Evolutionary conservation across 2,888 invertebrate genomes (phyloP).

Genomic region (Nycteola revayana): DNA sequence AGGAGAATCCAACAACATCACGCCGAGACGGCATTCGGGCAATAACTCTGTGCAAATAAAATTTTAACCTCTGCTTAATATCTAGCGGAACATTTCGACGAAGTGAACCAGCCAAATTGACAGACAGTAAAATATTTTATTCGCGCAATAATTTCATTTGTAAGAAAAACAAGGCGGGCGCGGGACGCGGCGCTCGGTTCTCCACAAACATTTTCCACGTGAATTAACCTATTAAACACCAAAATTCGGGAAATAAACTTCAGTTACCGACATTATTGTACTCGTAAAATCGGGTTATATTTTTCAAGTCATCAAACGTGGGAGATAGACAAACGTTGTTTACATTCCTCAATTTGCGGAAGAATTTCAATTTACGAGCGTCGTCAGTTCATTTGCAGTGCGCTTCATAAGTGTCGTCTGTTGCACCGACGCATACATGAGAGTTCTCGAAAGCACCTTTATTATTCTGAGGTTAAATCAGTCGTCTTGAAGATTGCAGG

Average conservation of each 20-base stretch:
- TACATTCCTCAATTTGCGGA: conserved; percentile 13
- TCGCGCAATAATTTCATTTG: conserved; percentile 77
- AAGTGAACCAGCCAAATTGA: conserved; percentile 69
- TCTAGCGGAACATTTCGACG: conserved; percentile 62
- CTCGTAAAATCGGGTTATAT: conserved; percentile 52
- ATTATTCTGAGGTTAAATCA: conserved; percentile 23
- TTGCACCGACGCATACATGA: neutral
- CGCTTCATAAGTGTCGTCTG: no score
- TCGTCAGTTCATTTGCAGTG: no score
- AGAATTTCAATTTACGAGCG: neutral
- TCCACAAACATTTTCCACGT: conserved; percentile 70
- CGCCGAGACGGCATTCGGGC: conserved; percentile 52
- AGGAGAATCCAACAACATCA: conserved; percentile 60
- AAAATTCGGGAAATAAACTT: conserved; percentile 65
- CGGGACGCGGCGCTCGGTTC: conserved; percentile 33
- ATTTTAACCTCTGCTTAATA: conserved; percentile 80
- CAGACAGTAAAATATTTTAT: conserved; percentile 82
- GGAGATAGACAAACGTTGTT: conserved; percentile 3
- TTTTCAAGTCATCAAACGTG: conserved; percentile 37
- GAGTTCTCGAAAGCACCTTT: conserved; percentile 1
- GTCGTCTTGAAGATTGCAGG: conserved; percentile 15
- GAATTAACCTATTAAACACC: conserved; percentile 76
- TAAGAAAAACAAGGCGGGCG: conserved; percentile 69
- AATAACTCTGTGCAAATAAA: conserved; percentile 74
- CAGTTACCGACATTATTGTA: conserved; percentile 38